Evolutionary conservation across 2,113 vertebrate species (phyloP), one percentile per base, ranked within the genome.

Genomic region (Sakesphorus luctuosus): DNA sequence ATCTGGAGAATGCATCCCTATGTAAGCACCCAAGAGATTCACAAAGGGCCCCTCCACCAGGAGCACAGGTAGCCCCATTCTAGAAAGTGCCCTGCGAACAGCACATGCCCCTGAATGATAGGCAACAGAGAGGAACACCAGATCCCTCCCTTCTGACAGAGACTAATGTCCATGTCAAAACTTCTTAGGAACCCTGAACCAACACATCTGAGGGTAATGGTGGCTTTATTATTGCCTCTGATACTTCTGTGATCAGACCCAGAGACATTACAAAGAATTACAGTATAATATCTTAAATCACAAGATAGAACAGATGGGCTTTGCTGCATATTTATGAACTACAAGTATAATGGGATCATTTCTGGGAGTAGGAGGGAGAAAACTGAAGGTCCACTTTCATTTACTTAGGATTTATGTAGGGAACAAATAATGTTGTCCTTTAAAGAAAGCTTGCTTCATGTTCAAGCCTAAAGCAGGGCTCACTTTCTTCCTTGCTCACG

Each of bases 241-340:
- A 56, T 50, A 81, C 86, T 33, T 67, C 71, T 65, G 53, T 40
- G 79, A 81, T 63, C 67, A 35, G 47, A 80, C 13, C 40, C 38
- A 49, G 46, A 82, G 55, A 63, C 21, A 2, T 20, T 24, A 31
- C 44, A 43, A 80, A 84, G 68, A 81, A 72, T 86, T 90, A 44
- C 75, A 78, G 69, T 40, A 36, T 36, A 78, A 56, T 74, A 7
- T 96, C 94, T 86, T 82, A 86, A 93, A 83, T 61, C 46, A 16
- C 74, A 77, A 85, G 75, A 78, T 74, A 69, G 80, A 94, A 81
- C 94, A 96, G 96, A 96, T 90, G 88, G 93, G 88, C 86, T 95
- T 90, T 3, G 2, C 90, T 95, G 90, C 92, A 90, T 94, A 94
- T 94, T 95, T 96, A 95, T 94, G 92, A 93, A 86, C 79, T 75